Base-by-base conservation (phyloP, 2,113 vertebrate genomes). In the Peromyscus polionotus region DNA sequence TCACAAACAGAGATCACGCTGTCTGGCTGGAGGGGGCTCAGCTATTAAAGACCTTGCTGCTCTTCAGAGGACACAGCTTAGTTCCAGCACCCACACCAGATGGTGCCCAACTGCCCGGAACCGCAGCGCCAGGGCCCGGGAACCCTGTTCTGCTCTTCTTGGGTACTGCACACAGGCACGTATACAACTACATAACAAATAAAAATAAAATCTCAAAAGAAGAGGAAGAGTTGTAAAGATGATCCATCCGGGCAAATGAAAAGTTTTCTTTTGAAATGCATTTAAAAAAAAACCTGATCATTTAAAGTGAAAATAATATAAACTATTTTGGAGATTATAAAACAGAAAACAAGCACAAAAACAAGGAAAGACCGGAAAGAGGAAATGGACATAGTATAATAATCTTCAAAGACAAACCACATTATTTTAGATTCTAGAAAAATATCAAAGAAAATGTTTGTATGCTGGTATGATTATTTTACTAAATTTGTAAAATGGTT, bases 261-360 rank as follows among this genome's bases (percentile, higher is more conserved):
- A 48, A 7, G 45, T 48, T 48, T 48, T 57, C 54, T 83, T 87
- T 36, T 24, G 0, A 65, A 83, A 86, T 79, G 20, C 51, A 76
- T 96, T 83, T 54, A 51, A 92, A 90, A 79, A 79, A 42, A 67
- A 48, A 87, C 65, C 5, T 26, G 31, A 39, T 48, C 48, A 93
- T 84, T 89, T 83, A 91, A 92, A 81, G 17, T 10, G 67, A 89
- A 96, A 72, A 39, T 48, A 95, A 94, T 51, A 70, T 0, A 70
- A 94, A 76, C 5, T 65, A 87, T 6, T 85, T 26, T 91, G 22
- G 20, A 51, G 13, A 93, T 89, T 80, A 86, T 51, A 63, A 88
- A 76, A 85, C 0, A 92, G 26, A 95, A 92, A 31, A 84, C 61
- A 86, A 65, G 36, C 36, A 51, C 36, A 48, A 54, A 31, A 75